A percentile compares a stretch with the other conserved stretches of the same genome.
Evolutionary conservation across 2,113 vertebrate genomes (phyloP).

Genomic region (Onychorhynchus coronatus): DNA sequence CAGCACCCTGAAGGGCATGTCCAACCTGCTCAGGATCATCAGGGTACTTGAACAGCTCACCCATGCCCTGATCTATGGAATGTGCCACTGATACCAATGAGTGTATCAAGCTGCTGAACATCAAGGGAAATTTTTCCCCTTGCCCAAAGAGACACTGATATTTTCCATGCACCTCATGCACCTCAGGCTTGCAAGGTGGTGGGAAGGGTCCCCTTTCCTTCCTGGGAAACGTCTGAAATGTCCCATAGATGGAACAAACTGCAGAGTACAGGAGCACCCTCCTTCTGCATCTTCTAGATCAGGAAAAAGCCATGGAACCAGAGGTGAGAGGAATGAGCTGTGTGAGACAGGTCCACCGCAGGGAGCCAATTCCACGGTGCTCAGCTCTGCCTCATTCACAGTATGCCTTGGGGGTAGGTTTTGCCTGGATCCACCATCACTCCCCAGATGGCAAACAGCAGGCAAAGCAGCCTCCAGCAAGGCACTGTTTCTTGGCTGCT

Average conservation of each 20-base stretch:
- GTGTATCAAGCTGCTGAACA: neutral
- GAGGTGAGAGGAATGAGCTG: neutral
- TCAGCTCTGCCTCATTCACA: neutral
- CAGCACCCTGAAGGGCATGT: neutral
- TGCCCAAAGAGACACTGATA: too few relatives aligned
- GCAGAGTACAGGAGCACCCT: neutral
- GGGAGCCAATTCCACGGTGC: neutral
- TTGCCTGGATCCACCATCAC: accelerated
- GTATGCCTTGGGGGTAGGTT: accelerated
- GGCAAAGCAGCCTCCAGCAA: neutral
- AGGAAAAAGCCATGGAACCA: neutral
- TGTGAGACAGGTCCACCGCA: accelerated
- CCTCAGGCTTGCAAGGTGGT: neutral
- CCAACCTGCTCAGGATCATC: neutral
- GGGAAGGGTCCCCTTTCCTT: neutral
- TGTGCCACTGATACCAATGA: accelerated
- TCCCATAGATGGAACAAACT: neutral
- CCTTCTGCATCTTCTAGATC: neutral
- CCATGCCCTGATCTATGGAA: neutral
- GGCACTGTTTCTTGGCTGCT: neutral
- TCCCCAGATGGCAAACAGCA: neutral
- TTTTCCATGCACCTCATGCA: neutral
- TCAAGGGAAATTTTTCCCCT: neutral
- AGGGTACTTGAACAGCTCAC: neutral
- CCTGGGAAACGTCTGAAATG: neutral